Percentiles rank a stretch among this genome's conserved stretches.
Evolutionary conservation across 2,888 invertebrate genomes (phyloP).

Genomic region (Abrostola tripartita): DNA sequence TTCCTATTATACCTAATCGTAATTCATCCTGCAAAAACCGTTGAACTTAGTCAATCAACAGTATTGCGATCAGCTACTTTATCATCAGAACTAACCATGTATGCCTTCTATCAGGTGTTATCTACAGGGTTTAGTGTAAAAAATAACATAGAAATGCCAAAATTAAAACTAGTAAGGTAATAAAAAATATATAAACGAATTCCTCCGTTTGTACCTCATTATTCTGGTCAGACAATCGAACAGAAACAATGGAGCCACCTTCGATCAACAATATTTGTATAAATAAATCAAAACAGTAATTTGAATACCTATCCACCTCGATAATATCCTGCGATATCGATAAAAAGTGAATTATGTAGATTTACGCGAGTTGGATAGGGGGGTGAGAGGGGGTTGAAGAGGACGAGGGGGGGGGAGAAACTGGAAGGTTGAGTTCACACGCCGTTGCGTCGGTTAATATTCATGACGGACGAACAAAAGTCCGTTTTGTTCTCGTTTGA

Average conservation of each 20-base stretch:
- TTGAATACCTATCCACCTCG: conserved; percentile 60
- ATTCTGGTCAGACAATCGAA: background rate
- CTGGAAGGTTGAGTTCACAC: conserved; percentile 54
- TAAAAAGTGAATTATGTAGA: conserved; percentile 63
- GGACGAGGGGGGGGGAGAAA: conserved; percentile 11
- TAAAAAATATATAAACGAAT: too few species aligned
- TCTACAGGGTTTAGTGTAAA: too few species aligned
- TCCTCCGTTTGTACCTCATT: too few species aligned
- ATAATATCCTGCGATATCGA: conserved; percentile 56
- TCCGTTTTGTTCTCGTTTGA: conserved; percentile 48
- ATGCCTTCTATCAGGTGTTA: too few species aligned
- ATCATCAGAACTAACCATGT: too few species aligned
- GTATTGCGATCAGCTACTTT: too few species aligned
- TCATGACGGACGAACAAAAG: conserved; percentile 59
- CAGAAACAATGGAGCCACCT: conserved; percentile 26
- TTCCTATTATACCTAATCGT: too few species aligned
- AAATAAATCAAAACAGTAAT: conserved; percentile 56
- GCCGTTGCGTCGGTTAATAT: conserved; percentile 62
- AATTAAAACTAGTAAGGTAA: too few species aligned
- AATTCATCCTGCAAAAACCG: too few species aligned
- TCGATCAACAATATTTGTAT: conserved; percentile 47
- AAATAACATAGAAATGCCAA: too few species aligned
- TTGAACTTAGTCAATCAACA: too few species aligned
- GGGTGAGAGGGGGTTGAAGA: conserved; percentile 9
- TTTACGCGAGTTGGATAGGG: conserved; percentile 44